Base-by-base conservation (phyloP, 2,797 vertebrate genomes). In the Mastacembelus armatus region DNA sequence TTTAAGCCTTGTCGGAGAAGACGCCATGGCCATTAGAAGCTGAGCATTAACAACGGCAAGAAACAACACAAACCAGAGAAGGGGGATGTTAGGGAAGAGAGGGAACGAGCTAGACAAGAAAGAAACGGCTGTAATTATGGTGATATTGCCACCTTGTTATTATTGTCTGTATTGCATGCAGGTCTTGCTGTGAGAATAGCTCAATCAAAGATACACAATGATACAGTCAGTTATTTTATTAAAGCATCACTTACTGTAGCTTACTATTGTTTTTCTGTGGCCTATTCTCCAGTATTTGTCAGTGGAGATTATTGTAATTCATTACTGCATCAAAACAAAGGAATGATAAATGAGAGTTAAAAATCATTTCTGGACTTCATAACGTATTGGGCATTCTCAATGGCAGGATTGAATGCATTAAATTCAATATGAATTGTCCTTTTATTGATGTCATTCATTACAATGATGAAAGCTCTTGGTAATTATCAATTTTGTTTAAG, bases 1-100 rank as follows among this genome's bases (percentile, higher is more conserved):
- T 93, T 93, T 92, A 92, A 92, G 89, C 86, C 88, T 78, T 21
- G 83, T 76, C 50, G 52, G 84, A 86, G 87, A 85, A 93, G 94
- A 95, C 94, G 94, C 93, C 93, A 94, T 89, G 70, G 87, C 93
- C 93, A 95, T 95, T 94, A 94, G 91, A 89, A 88, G 81, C 80
- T 68, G 75, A 81, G 81, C 91, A 93, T 93, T 93, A 94, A 92
- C 91, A 90, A 91, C 75, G 24, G 84, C 78, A 87, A 85, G 79
- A 78, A 74, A 84, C 80, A 86, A 90, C 86, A 86, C 78, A 88
- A 78, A 85, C 80, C 58, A 62, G 66, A 56, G 26, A 63, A 52
- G 63, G 44, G 49, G 16, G 33, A 40, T n/a, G 38, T 7, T 14
- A 5, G 68, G 74, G 33, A 52, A 55, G 66, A 47, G 49, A 73